A percentile compares a stretch with the other conserved stretches of the same genome.
phyloP scores from a whole-genome alignment of 2,888 invertebrate genomes.

The Bhutanitis thaidina region DNA sequence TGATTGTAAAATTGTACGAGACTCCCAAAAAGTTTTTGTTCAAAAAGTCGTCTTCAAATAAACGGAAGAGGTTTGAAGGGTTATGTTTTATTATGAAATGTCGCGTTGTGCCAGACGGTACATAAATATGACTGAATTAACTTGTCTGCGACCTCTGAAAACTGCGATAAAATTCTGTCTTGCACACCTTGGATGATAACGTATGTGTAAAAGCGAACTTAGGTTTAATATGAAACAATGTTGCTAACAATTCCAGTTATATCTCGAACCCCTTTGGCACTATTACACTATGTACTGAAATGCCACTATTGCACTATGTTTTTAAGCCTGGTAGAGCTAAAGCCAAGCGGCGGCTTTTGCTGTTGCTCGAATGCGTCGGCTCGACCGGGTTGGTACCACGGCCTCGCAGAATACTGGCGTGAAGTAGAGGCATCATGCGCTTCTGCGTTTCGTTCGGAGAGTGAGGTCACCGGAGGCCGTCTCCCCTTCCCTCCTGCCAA shows the following conservation, averaged over 20 bases:
- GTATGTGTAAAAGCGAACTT: conserved; percentile 21
- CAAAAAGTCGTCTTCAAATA: conserved; percentile 41
- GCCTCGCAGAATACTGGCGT: no score
- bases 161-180: conserved; percentile 47
- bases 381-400: no score
- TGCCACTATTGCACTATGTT: no score
- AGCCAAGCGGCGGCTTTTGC: no score
- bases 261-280: background rate
- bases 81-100: conserved; percentile 71
- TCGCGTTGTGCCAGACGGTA: conserved; percentile 71
- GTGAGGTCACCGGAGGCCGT: no score
- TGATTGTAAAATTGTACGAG: conserved; percentile 31
- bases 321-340: no score
- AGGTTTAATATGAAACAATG: conserved; percentile 20
- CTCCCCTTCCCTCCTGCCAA: no score
- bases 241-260: conserved; percentile 18
- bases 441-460: no score
- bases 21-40: conserved; percentile 61
- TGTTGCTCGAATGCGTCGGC: no score
- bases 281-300: conserved; percentile 4
- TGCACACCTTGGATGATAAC: conserved; percentile 50
- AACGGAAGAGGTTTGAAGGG: conserved; percentile 46
- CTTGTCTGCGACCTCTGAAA: conserved; percentile 70
- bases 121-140: conserved; percentile 75
- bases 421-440: no score